These are phyloP conservation scores for Oenanthe oenanthe DNA, from an alignment of 2,113 vertebrate species.

Conservation along the genomic window DNA sequence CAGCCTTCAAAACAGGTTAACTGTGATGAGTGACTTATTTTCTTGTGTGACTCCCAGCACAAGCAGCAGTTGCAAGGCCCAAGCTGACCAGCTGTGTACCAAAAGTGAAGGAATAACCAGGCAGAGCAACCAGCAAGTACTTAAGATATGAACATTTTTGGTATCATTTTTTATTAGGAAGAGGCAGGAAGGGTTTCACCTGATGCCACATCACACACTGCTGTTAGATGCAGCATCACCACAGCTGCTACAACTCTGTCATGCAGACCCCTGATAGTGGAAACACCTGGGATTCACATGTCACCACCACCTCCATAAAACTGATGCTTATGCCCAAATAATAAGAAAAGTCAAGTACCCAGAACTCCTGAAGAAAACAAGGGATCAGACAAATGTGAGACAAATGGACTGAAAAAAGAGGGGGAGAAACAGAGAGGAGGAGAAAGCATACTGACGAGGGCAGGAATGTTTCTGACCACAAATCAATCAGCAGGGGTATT, in stretches of 20 bases:
- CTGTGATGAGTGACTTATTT: neutral
- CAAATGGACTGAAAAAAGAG: neutral
- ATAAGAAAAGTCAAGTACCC: neutral
- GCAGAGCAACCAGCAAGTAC: neutral
- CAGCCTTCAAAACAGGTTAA: neutral
- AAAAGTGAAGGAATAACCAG: neutral
- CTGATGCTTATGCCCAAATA: neutral
- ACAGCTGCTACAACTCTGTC: neutral
- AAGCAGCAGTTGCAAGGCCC: neutral
- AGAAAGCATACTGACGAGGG: neutral
- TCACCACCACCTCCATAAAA: neutral
- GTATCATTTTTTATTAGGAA: neutral
- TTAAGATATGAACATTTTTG: neutral
- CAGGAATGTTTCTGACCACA: neutral
- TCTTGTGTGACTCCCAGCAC: neutral
- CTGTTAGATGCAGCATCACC: neutral
- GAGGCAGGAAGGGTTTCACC: neutral
- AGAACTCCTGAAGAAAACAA: neutral
- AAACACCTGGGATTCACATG: neutral
- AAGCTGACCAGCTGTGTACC: neutral
- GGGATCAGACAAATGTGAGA: neutral
- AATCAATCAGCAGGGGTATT: neutral
- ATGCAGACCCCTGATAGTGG: neutral
- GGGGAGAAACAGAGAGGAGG: neutral
- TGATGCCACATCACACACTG: neutral